These are phyloP conservation scores for Salvelinus sp. DNA, from an alignment of 2,113 vertebrate genomes.

Conservation along the genomic window DNA sequence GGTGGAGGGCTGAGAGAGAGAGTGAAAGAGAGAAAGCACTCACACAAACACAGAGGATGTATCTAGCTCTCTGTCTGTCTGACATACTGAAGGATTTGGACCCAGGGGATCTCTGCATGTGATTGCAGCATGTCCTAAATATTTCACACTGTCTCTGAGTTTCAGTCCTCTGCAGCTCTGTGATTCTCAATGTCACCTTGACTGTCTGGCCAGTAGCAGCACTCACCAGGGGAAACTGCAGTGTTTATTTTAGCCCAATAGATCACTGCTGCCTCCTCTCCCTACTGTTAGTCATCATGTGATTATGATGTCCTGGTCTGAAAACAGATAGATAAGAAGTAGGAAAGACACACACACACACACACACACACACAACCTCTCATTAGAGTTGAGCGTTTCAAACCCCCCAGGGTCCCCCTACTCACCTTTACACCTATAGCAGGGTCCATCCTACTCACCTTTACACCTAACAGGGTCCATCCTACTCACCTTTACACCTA, in stretches of 20 bases:
- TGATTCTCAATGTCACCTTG: slow-evolving; percentile 47
- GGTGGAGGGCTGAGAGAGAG: neutral
- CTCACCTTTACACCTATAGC: no score
- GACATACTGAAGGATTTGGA: neutral
- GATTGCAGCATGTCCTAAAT: slow-evolving; percentile 35
- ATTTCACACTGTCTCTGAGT: slow-evolving; percentile 32
- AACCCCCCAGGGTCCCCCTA: neutral
- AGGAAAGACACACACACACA: neutral
- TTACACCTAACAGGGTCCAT: no score
- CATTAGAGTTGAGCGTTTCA: neutral
- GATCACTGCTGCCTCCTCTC: slow-evolving; percentile 3
- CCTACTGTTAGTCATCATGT: neutral
- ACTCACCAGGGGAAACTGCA: neutral
- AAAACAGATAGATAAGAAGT: neutral
- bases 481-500: no score
- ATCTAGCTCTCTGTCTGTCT: neutral
- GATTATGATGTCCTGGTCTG: neutral
- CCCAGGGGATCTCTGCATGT: neutral
- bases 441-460: no score
- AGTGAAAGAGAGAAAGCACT: neutral
- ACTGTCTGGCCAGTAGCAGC: neutral
- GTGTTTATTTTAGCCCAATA: slow-evolving; percentile 39
- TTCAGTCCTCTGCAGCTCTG: slow-evolving; percentile 7
- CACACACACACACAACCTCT: neutral
- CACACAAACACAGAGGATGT: neutral